These are phyloP conservation scores for Scrobipalpa atriplicella DNA, from an alignment of 2,888 invertebrate genomes.

Conservation along the genomic window DNA sequence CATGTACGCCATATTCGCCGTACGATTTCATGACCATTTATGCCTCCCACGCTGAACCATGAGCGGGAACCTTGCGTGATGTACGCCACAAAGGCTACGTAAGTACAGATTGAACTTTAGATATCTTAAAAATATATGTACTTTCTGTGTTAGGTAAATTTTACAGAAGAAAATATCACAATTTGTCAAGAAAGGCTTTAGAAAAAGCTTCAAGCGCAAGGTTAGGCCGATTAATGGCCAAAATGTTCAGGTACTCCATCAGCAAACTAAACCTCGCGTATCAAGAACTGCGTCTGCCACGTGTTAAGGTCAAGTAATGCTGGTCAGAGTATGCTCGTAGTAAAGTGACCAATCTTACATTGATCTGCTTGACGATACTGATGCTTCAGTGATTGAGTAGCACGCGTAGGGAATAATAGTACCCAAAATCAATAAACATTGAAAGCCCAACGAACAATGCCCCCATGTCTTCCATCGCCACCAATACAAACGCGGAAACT, in stretches of 20 bases:
- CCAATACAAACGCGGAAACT: not conserved
- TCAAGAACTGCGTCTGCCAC: no score
- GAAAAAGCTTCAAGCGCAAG: no score
- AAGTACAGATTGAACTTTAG: conserved; percentile 5
- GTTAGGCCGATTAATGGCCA: not conserved
- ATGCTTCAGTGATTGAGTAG: no score
- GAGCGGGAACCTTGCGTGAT: conserved; percentile 4
- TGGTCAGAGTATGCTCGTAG: no score
- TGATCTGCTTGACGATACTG: no score
- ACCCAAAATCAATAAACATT: not conserved
- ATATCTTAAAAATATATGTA: not conserved
- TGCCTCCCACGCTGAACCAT: conserved; percentile 1
- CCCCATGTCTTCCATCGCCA: not conserved
- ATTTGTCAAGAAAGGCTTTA: no score
- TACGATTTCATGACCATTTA: conserved; percentile 8
- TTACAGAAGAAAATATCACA: not conserved
- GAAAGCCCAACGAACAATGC: not conserved
- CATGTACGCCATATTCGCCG: not conserved
- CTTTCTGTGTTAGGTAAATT: conserved; percentile 11
- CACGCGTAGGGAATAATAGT: no score
- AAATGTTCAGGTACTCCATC: no score
- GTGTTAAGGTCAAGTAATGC: no score
- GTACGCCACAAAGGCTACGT: not conserved
- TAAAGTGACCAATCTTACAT: no score
- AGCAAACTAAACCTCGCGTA: no score